Evolutionary conservation across 2,888 invertebrate species (phyloP).

Genomic region (Brachynemurus nebulosus): DNA sequence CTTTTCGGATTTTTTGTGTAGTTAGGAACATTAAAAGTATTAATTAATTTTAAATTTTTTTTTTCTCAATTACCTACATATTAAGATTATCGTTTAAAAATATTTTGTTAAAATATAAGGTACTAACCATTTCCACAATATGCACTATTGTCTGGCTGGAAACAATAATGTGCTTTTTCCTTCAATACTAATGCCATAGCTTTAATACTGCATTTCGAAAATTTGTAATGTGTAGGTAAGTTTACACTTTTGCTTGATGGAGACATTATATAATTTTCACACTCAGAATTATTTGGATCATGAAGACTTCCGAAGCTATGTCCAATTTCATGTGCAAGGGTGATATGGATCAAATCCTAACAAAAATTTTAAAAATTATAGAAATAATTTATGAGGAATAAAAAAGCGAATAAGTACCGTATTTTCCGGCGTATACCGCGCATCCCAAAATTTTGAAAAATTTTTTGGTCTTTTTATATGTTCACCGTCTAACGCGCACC

Average conservation of each 20-base stretch:
- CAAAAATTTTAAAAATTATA: background rate
- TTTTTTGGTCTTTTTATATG: too few relatives aligned
- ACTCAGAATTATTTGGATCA: conserved; percentile 27
- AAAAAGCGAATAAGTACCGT: too few relatives aligned
- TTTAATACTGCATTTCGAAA: conserved; percentile 37
- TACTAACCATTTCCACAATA: conserved; percentile 44
- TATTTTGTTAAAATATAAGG: too few relatives aligned
- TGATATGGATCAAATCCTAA: conserved; percentile 15
- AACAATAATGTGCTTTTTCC: conserved; percentile 38
- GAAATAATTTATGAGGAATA: background rate
- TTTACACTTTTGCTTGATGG: conserved; percentile 31
- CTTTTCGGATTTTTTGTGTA: too few relatives aligned
- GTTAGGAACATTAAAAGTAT: too few relatives aligned
- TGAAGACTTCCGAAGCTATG: conserved; percentile 42
- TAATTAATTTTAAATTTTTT: too few relatives aligned
- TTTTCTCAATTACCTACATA: too few relatives aligned
- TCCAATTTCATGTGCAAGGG: conserved; percentile 27
- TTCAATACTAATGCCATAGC: conserved; percentile 33
- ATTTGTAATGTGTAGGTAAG: conserved; percentile 29
- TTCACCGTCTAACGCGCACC: too few relatives aligned
- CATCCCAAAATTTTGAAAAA: too few relatives aligned
- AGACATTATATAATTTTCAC: conserved; percentile 36
- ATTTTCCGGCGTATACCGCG: too few relatives aligned
- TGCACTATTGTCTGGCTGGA: conserved; percentile 31
- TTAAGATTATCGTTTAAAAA: too few relatives aligned